Evolutionary conservation across 2,113 vertebrate species (phyloP).

Genomic region (Apteryx mantelli): DNA sequence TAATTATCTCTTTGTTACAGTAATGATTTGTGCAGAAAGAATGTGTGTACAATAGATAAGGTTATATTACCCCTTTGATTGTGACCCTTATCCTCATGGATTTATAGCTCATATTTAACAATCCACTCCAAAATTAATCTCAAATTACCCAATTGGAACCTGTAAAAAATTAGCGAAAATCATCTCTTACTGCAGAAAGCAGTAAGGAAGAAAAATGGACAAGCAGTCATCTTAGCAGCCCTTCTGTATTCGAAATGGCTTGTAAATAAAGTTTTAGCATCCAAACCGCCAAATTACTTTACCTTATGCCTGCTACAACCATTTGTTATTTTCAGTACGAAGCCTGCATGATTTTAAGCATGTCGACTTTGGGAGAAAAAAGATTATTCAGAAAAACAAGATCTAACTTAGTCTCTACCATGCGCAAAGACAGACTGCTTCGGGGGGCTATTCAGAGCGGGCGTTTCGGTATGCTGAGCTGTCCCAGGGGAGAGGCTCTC

Average conservation of each 20-base stretch:
- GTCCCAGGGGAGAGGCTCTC: background rate
- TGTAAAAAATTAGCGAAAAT: background rate
- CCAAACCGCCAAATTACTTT: background rate
- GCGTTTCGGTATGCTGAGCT: too few species aligned
- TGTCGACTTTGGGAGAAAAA: background rate
- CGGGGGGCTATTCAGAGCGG: too few species aligned
- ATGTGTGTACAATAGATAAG: background rate
- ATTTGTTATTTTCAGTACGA: background rate
- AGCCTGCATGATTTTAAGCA: background rate
- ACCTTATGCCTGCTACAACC: background rate
- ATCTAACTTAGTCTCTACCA: too few species aligned
- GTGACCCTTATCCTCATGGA: background rate
- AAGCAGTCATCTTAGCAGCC: background rate
- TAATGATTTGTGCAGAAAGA: background rate
- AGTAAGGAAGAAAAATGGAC: background rate
- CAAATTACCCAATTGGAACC: background rate
- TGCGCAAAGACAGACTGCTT: too few species aligned
- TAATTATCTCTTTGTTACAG: background rate
- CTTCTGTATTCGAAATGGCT: background rate
- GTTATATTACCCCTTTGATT: background rate
- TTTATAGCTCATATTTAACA: background rate
- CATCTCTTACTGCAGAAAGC: background rate
- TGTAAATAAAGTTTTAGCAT: background rate
- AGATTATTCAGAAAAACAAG: too few species aligned
- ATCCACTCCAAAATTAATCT: background rate